phyloP scores from a whole-genome alignment of 2,797 vertebrate genomes.

The Moxostoma hubbsi region DNA sequence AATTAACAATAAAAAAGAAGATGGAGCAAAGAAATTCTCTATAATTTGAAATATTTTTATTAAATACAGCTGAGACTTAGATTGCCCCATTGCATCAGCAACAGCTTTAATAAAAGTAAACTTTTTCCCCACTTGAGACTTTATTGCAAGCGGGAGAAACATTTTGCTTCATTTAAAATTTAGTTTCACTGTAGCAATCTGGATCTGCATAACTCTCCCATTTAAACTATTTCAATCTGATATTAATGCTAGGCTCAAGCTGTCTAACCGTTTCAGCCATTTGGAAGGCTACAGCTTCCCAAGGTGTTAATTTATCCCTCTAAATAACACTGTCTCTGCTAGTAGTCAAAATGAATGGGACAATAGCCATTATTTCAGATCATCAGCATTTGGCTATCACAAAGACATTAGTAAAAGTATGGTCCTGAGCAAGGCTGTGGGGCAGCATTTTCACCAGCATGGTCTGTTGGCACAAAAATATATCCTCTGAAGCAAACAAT shows the following conservation, averaged over 20 bases:
- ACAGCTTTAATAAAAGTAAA: constrained; percentile 57
- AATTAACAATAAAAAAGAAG: constrained; percentile 16
- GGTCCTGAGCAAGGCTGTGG: constrained; percentile 20
- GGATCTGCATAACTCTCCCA: constrained; percentile 32
- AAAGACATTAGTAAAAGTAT: constrained; percentile 64
- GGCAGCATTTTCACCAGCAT: background rate
- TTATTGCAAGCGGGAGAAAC: constrained; percentile 26
- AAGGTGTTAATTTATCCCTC: constrained; percentile 72
- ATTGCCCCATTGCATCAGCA: constrained; percentile 19
- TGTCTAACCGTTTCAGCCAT: constrained; percentile 62
- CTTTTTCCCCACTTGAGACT: constrained; percentile 26
- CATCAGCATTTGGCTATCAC: constrained; percentile 61
- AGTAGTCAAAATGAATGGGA: constrained; percentile 57
- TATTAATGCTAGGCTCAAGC: constrained; percentile 56
- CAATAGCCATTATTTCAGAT: constrained; percentile 60
- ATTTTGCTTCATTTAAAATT: constrained; percentile 35
- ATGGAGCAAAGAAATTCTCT: background rate
- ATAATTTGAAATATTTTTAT: constrained; percentile 21
- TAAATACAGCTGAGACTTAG: constrained; percentile 20
- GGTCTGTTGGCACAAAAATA: constrained; percentile 1
- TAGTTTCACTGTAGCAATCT: constrained; percentile 28
- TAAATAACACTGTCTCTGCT: constrained; percentile 71
- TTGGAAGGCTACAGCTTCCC: constrained; percentile 64
- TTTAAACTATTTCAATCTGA: constrained; percentile 57
- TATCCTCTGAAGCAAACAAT: background rate